These are phyloP conservation scores for Mionectes macconnelli DNA, from an alignment of 2,113 vertebrate species.

Conservation along the genomic window DNA sequence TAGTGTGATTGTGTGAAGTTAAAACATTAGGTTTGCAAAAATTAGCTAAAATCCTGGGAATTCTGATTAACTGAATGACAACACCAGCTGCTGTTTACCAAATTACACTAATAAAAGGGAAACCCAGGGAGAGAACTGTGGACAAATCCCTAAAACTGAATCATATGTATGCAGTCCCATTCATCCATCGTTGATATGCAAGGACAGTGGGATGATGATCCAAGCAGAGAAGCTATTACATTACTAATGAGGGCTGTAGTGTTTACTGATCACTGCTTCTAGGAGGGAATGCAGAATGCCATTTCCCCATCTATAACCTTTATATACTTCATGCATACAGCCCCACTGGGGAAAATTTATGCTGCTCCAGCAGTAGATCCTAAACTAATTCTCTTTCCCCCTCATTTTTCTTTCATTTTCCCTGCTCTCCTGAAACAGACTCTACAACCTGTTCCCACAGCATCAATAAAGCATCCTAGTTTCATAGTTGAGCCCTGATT, in stretches of 20 bases:
- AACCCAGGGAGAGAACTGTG: no score
- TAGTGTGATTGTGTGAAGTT: no score
- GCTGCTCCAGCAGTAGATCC: background rate
- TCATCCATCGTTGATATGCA: background rate
- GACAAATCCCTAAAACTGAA: no score
- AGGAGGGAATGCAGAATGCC: background rate
- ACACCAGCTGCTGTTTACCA: no score
- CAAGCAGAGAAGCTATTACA: background rate
- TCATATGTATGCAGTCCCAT: no score
- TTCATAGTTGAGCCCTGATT: background rate
- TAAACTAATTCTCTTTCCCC: background rate
- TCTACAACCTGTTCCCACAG: background rate
- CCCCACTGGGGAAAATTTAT: background rate
- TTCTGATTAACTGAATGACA: no score
- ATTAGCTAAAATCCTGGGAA: no score
- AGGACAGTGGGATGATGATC: accelerated
- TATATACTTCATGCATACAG: background rate
- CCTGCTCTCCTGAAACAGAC: background rate
- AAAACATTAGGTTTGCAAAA: no score
- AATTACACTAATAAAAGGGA: no score
- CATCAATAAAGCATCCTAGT: background rate
- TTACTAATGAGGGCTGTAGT: no score
- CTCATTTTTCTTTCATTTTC: background rate
- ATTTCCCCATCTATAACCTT: background rate
- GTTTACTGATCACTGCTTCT: background rate